Evolutionary conservation across 1,140 invertebrate species (phyloP).

Genomic region (Drosophila nasuta): DNA sequence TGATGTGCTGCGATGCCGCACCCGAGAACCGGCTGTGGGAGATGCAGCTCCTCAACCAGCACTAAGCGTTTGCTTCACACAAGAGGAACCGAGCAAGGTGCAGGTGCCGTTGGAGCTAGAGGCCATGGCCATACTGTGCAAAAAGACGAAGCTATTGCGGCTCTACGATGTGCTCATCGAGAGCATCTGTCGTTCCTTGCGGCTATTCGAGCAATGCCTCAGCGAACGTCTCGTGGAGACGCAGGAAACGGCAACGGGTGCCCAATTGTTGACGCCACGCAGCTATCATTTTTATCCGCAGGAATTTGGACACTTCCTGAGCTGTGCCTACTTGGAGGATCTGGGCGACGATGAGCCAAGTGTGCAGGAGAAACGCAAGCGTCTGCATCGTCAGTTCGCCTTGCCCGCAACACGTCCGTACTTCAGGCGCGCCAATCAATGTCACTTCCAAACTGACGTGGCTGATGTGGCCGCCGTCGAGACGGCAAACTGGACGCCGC

Average conservation of each 20-base stretch:
- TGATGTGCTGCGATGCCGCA: constrained; percentile 66
- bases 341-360: constrained; percentile 86
- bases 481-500: constrained; percentile 84
- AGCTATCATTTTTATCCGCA: constrained; percentile 84
- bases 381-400: constrained; percentile 89
- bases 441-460: constrained; percentile 86
- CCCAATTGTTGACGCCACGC: constrained; percentile 68
- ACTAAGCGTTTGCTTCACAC: constrained; percentile 63
- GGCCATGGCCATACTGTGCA: constrained; percentile 89
- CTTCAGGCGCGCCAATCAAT: constrained; percentile 90
- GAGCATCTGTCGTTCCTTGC: constrained; percentile 89
- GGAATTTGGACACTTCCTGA: constrained; percentile 90
- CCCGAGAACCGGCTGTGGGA: constrained; percentile 53
- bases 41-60: constrained; percentile 59
- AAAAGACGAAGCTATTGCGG: constrained; percentile 87
- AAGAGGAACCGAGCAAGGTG: constrained; percentile 73
- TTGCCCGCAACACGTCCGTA: constrained; percentile 89
- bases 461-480: constrained; percentile 84
- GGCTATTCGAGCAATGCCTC: constrained; percentile 87
- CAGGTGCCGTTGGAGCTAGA: constrained; percentile 89
- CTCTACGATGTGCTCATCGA: constrained; percentile 91
- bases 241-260: constrained; percentile 56
- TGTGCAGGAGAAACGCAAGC: constrained; percentile 87
- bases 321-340: constrained; percentile 89
- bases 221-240: constrained; percentile 77